phyloP scores from a whole-genome alignment of 2,797 vertebrate species.

The Sebastes oblongus region DNA sequence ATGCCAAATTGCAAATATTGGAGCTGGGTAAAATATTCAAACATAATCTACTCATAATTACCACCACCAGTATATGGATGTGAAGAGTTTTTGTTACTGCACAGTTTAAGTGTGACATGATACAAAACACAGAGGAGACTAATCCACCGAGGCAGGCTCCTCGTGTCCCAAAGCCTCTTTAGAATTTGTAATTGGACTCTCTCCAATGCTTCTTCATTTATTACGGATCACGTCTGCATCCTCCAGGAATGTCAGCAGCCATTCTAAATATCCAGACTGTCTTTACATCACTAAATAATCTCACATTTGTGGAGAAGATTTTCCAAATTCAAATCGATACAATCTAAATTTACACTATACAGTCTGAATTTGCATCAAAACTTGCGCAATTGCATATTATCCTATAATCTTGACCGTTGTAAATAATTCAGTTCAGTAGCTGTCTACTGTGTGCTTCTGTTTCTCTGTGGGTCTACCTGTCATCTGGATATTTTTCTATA shows the following conservation, averaged over 20 bases:
- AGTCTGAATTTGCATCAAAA: not conserved
- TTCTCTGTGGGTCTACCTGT: not conserved
- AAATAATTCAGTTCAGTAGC: not conserved
- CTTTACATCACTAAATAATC: not conserved
- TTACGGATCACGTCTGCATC: not conserved
- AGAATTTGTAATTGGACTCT: conserved; percentile 8
- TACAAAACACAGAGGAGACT: conserved; percentile 9
- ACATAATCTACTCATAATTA: conserved; percentile 14
- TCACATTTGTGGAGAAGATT: not conserved
- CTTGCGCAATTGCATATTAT: not conserved
- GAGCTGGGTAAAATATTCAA: not conserved
- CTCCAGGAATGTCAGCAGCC: conserved; percentile 1
- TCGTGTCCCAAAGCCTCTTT: conserved; percentile 8
- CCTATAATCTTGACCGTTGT: not conserved
- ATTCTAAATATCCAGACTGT: not conserved
- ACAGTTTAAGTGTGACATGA: conserved; percentile 1
- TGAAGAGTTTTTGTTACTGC: conserved; percentile 4
- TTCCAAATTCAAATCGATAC: not conserved
- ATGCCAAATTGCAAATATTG: not conserved
- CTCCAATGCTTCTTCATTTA: not conserved
- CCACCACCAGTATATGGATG: not conserved
- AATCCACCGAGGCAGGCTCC: not conserved
- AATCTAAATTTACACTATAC: not conserved
- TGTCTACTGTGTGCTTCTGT: not conserved
- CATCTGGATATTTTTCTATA: no score